Percentiles rank a stretch among this genome's conserved stretches.
Evolutionary conservation across 2,113 vertebrate species (phyloP).

Genomic region (Boulengeromyrus knoepffleri): DNA sequence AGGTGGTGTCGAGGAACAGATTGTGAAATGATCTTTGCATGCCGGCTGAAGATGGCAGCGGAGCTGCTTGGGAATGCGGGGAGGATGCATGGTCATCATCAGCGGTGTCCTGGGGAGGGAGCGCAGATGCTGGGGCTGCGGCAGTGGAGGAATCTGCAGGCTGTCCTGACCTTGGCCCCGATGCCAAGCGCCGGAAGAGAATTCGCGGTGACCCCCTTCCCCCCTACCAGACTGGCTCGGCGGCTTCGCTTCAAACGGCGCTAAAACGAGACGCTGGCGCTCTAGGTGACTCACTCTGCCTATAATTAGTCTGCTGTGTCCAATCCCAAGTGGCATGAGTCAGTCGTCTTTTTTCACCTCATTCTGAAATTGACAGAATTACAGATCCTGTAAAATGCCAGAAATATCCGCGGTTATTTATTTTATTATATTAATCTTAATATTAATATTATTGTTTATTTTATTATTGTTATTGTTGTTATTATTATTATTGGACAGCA

Average conservation of each 20-base stretch:
- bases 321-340: not conserved
- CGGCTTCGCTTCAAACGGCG: not conserved
- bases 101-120: not conserved
- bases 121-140: not conserved
- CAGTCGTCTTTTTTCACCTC: not conserved
- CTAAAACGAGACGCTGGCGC: not conserved
- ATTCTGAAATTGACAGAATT: slow-evolving; percentile 1
- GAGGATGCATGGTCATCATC: not conserved
- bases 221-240: not conserved
- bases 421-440: not conserved
- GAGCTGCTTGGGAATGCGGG: slow-evolving; percentile 38
- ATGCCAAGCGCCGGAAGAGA: not conserved
- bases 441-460: not conserved
- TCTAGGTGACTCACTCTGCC: not conserved
- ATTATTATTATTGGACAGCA: slow-evolving; percentile 7
- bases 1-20: slow-evolving; percentile 51
- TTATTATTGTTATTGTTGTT: not conserved
- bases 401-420: not conserved
- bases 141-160: not conserved
- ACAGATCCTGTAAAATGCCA: too few relatives aligned
- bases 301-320: slow-evolving; percentile 1
- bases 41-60: slow-evolving; percentile 51
- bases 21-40: slow-evolving; percentile 46
- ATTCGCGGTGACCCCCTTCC: not conserved
- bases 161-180: slow-evolving; percentile 1